Evolutionary conservation across 2,888 invertebrate genomes (phyloP), one percentile per base, ranked within the genome.

Genomic region (Philaethria dido): DNA sequence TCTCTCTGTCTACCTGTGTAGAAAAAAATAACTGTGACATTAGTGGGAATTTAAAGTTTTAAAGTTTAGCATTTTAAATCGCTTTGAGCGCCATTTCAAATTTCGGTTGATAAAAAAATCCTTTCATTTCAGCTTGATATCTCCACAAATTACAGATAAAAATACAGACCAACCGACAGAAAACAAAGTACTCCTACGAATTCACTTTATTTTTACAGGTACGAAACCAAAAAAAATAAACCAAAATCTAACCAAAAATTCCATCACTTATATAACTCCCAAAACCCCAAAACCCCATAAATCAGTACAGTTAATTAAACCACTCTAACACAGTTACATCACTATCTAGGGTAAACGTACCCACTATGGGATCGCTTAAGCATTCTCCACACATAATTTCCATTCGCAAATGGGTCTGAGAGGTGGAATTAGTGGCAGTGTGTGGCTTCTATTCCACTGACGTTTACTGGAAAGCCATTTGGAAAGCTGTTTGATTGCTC

Each of bases 331-430:
- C 25, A 25, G 42, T 57, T 14, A 25, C 16, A 42, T 42, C 36
- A 25, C 25, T n/a, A 16, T 25, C 8, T 22, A 16, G 16, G 57
- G 25, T 42, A 42, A 57, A 57, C 42, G 57, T 25, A 22, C 33
- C 44, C 20, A 33, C 29, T 60, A 29, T 29, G 45, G 60, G 33
- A 45, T 3, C 60, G 60, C 47, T 47, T 60, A 47, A 60, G 60
- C 44, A 25, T 54, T 60, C 64, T 77, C 75, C 78, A 79, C 77
- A 79, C 77, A 82, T 82, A 80, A 86, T 87, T 86, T 85, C 81
- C 87, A 88, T 87, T 85, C 77, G 83, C 85, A 84, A 87, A 85
- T 86, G 83, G 82, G 81, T 81, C 86, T 85, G 82, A 87, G 87
- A 87, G 88, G 87, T 76, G 75, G 77, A 77, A 88, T 88, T 87